phyloP scores from a whole-genome alignment of 2,888 invertebrate species.

The Drosophila anomalipes region DNA sequence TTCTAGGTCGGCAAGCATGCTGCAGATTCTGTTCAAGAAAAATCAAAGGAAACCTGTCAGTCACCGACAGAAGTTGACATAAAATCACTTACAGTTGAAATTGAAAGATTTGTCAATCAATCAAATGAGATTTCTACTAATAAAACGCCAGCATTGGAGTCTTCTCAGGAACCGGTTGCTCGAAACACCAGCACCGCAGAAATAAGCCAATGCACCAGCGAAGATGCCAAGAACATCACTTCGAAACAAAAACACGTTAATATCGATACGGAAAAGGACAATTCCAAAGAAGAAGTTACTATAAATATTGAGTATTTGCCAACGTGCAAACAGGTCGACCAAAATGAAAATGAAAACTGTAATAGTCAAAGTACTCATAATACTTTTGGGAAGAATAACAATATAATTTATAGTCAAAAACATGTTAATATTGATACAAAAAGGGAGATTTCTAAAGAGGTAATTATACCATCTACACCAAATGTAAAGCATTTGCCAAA shows the following conservation, averaged over 20 bases:
- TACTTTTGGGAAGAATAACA: background rate
- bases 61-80: conserved; percentile 37
- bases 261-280: background rate
- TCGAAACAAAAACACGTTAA: background rate
- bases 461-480: background rate
- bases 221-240: background rate
- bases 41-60: conserved; percentile 3
- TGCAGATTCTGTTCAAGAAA: background rate
- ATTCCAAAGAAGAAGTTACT: background rate
- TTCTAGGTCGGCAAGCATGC: conserved; percentile 19
- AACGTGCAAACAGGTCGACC: background rate
- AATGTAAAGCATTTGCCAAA: too few species aligned
- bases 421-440: background rate
- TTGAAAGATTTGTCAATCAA: conserved; percentile 65
- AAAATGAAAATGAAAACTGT: background rate
- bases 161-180: background rate
- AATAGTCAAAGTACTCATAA: background rate
- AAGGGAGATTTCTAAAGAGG: background rate
- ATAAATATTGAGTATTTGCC: conserved; percentile 4
- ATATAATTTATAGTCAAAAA: background rate
- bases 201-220: background rate
- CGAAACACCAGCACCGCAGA: background rate
- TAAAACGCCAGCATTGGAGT: background rate
- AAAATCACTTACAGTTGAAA: conserved; percentile 64
- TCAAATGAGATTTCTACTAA: conserved; percentile 19